Conservation (phyloP, 2,888 invertebrate species). For the Strigamia maritima region DNA sequence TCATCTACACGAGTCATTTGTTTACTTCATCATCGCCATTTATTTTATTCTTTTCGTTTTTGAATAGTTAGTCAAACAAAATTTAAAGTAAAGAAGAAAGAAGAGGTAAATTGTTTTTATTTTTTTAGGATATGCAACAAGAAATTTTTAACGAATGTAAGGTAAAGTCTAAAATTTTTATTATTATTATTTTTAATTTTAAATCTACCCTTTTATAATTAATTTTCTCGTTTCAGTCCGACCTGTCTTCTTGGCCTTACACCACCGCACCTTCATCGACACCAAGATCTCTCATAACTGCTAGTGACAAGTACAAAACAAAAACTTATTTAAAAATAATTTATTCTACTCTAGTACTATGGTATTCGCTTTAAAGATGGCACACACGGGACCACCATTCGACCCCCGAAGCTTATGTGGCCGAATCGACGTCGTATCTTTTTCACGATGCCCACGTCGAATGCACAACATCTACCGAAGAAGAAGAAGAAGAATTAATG, state of each 20-base stretch:
- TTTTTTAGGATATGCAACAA: neutral
- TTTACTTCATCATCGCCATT: neutral
- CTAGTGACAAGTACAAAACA: neutral
- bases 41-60: neutral
- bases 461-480: neutral
- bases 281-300: neutral
- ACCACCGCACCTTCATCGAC: neutral
- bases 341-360: no score
- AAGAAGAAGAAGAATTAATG: neutral
- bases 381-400: neutral
- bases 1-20: neutral
- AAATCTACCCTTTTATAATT: no score
- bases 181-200: neutral
- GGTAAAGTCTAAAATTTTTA: neutral
- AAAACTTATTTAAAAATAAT: no score
- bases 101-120: neutral
- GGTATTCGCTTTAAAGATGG: neutral
- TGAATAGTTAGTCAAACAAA: neutral
- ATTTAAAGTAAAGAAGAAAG: neutral
- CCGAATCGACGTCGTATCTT: slow-evolving; percentile 14
- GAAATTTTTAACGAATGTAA: neutral
- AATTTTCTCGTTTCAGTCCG: neutral
- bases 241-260: slow-evolving; percentile 1
- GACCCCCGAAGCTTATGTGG: neutral
- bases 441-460: neutral